Evolutionary conservation across 2,113 vertebrate genomes (phyloP), one percentile per base, ranked within the genome.

Genomic region (Labeo catla): DNA sequence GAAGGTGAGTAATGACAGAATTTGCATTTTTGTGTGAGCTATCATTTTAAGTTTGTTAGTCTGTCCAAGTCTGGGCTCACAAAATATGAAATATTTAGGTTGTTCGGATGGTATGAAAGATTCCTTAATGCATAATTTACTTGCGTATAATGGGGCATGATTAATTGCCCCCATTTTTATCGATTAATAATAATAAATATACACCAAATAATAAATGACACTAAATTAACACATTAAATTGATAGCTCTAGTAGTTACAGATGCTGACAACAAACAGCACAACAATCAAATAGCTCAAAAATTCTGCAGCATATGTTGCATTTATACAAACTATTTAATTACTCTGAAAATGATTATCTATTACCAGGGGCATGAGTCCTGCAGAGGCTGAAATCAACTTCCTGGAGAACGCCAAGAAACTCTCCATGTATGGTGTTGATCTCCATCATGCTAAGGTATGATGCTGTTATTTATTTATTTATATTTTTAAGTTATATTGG

Each of bases 341-440:
- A 85, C 83, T 84, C 63, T 76, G 65, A 72, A 52, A 19, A 21
- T 34, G 19, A 81, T 57, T 28, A 49, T 59, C 3, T 68, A 19
- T 90, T 86, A 87, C 89, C 72, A 99, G 98, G 93, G 98, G 98
- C 84, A 98, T 99, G 98, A 99, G 96, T 84, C 98, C 98, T 0
- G 98, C 97, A 23, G 98, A 99, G 86, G 98, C 98, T 0, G 98
- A 99, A 93, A 96, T 99, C 90, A 98, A 98, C 91, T 99, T 99
- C 91, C 94, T 99, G 68, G 98, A 99, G 94, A 99, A 99, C 0
- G 98, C 97, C 88, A 99, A 99, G 96, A 99, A 99, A 91, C 97
- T 99, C 13, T 99, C 98, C 36, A 99, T 99, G 98, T 99, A 99
- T 0, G 98, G 98, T n/a, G 98, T 99, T 66, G 98, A 99, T 91